Evolutionary conservation across 2,113 vertebrate genomes (phyloP).

Genomic region (Ia io): DNA sequence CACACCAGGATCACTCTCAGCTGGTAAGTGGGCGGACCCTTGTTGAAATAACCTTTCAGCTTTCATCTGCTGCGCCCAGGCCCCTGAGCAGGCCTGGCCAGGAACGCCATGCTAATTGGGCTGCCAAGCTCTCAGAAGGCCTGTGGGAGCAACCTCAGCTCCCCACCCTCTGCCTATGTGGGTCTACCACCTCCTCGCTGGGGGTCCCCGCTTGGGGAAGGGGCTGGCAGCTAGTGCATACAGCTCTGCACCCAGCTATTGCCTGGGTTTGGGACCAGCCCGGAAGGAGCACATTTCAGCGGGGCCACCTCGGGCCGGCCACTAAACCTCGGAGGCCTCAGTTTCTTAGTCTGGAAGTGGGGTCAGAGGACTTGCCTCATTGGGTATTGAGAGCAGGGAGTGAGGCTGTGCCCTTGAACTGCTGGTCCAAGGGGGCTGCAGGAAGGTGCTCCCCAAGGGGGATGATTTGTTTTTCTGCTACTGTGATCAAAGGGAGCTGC

Average conservation of each 20-base stretch:
- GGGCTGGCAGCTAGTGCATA: background rate
- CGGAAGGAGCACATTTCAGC: background rate
- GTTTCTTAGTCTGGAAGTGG: background rate
- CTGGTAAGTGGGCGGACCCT: constrained; percentile 45
- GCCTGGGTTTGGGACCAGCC: background rate
- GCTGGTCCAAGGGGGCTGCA: background rate
- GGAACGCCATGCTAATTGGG: constrained; percentile 66
- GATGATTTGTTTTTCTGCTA: background rate
- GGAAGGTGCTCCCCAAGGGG: background rate
- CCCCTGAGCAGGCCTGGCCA: constrained; percentile 52
- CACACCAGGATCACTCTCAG: constrained; percentile 28
- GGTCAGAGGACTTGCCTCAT: background rate
- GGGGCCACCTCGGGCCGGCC: background rate
- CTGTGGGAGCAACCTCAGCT: background rate
- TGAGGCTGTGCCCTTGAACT: background rate
- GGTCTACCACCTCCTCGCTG: background rate
- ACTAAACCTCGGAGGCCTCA: background rate
- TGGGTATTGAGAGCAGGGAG: background rate
- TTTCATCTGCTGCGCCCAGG: constrained; percentile 65
- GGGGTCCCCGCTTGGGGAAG: fast-evolving
- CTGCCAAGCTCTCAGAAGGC: constrained; percentile 45
- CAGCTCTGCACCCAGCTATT: background rate
- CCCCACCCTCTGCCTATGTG: fast-evolving
- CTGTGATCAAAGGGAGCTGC: background rate
- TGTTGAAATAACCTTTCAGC: constrained; percentile 74